Evolutionary conservation across 2,797 vertebrate species (phyloP), one percentile per base, ranked within the genome.

Genomic region (Danio choprae): DNA sequence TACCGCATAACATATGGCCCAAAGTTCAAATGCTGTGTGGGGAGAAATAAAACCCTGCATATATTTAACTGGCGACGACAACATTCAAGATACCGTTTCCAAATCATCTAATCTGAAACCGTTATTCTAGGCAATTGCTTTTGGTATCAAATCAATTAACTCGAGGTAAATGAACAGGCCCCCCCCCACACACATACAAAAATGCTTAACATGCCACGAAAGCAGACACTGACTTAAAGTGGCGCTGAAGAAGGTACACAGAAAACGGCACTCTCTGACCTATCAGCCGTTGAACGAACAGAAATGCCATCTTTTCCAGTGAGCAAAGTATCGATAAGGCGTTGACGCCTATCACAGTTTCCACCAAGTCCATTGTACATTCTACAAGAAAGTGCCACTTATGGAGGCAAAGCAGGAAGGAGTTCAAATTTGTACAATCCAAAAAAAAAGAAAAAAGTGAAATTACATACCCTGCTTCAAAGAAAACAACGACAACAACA

Each of bases 321-420:
- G 70, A 74, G 65, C 78, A 51, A 71, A 75, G 69, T 73, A 81
- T 75, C 18, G 69, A 77, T 73, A 67, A 59, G 65, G 74, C 68
- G 83, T 69, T 43, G 81, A 75, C 83, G 74, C 53, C 82, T 43
- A 91, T 92, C 91, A 92, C 92, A 93, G 91, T 92, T 93, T 92
- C 88, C 85, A 89, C 79, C 91, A 92, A 87, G 89, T 86, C 92
- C 91, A 89, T 90, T 86, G 90, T 90, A 91, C 89, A 92, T 90
- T 89, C 91, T 85, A 90, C 86, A 75, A 88, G 86, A 87, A 89
- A 91, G 91, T 50, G 89, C 88, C 91, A 89, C 89, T 87, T 83
- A 78, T 73, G 77, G 77, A 81, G 81, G 71, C 79, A 81, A 79
- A 84, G 77, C 74, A 82, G 81, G 81, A 64, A 71, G 46, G 53